Evolutionary conservation across 2,888 invertebrate species (phyloP).

Genomic region (Isoperla grammatica): DNA sequence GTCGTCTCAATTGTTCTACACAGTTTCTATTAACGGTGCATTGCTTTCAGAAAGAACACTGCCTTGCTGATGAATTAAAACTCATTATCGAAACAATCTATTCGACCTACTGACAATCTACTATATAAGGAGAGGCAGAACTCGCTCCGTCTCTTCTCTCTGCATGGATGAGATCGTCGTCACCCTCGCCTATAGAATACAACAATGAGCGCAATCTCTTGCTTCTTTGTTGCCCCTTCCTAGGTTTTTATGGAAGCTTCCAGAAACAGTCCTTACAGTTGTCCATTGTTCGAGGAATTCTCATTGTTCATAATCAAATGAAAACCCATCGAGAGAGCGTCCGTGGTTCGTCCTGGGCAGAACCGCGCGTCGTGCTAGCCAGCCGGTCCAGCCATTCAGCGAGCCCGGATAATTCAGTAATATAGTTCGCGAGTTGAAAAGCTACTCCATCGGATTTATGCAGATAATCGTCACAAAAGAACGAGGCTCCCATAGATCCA

Average conservation of each 20-base stretch:
- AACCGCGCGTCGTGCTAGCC: background rate
- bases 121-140: constrained; percentile 1
- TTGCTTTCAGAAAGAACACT: background rate
- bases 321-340: constrained; percentile 25
- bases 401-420: constrained; percentile 33
- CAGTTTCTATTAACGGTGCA: constrained; percentile 11
- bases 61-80: constrained; percentile 8
- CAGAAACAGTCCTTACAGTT: constrained; percentile 30
- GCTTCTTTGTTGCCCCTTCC: constrained; percentile 12
- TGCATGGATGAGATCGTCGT: background rate
- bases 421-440: constrained; percentile 34
- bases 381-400: constrained; percentile 26
- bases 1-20: constrained; percentile 11
- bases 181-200: background rate
- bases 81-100: constrained; percentile 16
- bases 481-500: constrained; percentile 27
- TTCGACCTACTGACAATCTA: constrained; percentile 6
- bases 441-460: constrained; percentile 34
- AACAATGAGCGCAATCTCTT: constrained; percentile 7
- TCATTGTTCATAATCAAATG: constrained; percentile 34
- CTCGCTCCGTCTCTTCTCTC: background rate
- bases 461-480: constrained; percentile 33
- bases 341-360: background rate
- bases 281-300: constrained; percentile 31
- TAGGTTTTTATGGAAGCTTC: constrained; percentile 14